Percentiles rank a stretch among this genome's conserved stretches.
Evolutionary conservation across 1,140 invertebrate species (phyloP).

Genomic region (Hestina assimilis): DNA sequence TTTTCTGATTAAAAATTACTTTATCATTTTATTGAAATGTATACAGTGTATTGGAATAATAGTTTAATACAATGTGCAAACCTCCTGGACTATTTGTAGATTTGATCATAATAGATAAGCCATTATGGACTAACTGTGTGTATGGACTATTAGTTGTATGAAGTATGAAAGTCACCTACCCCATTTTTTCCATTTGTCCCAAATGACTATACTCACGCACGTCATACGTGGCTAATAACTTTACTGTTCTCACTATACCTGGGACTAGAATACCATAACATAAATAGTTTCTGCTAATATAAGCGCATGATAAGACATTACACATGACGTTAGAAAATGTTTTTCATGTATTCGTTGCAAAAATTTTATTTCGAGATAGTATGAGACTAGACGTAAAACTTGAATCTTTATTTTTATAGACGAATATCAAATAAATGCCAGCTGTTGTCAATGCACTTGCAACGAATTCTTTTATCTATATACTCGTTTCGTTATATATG

Average conservation of each 20-base stretch:
- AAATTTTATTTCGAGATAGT: no score
- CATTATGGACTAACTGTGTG: not conserved
- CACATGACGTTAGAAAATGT: not conserved
- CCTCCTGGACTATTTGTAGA: no score
- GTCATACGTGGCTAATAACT: not conserved
- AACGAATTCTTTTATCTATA: conserved; percentile 25
- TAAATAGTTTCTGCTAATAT: not conserved
- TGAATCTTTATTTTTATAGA: conserved; percentile 5
- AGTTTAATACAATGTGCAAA: no score
- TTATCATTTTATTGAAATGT: no score
- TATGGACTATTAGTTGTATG: not conserved
- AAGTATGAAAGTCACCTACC: not conserved
- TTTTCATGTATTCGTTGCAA: not conserved
- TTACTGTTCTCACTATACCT: not conserved
- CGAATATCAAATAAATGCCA: conserved; percentile 61
- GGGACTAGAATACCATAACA: not conserved
- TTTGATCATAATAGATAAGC: not conserved
- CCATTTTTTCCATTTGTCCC: conserved; percentile 7
- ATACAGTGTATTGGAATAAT: no score
- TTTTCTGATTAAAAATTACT: no score
- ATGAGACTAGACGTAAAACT: no score
- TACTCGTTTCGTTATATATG: conserved; percentile 40
- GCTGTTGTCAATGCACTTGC: conserved; percentile 51
- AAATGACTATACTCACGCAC: conserved; percentile 8
- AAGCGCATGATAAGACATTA: not conserved